These are phyloP conservation scores for Isaurus tuberculatus DNA, from an alignment of 92 coral and sea anemone species.

Conservation along the genomic window DNA sequence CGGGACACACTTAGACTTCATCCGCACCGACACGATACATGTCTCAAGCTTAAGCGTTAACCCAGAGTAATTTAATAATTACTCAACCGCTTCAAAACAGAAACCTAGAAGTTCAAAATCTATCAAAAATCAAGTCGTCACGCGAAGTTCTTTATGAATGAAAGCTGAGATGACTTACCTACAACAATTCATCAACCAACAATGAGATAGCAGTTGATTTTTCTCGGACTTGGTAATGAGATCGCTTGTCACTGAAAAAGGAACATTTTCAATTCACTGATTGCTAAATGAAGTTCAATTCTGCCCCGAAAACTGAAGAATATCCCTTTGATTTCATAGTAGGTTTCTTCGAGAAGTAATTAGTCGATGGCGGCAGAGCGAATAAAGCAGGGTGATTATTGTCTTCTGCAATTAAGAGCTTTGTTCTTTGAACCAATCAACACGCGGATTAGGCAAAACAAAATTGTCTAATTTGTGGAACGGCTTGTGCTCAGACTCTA, in stretches of 20 bases:
- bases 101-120: conserved; percentile 16
- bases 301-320: conserved; percentile 1
- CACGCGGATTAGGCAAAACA: conserved; percentile 19
- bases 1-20: conserved; percentile 36
- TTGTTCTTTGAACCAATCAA: conserved; percentile 42
- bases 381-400: conserved; percentile 40
- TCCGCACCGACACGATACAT: conserved; percentile 11
- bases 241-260: neutral
- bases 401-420: conserved; percentile 48
- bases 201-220: conserved; percentile 19
- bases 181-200: conserved; percentile 35
- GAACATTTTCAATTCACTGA: conserved; percentile 2
- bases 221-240: conserved; percentile 27
- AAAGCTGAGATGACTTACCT: conserved; percentile 7
- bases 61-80: neutral
- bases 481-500: conserved; percentile 25
- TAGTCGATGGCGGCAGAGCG: conserved; percentile 50
- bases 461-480: conserved; percentile 37
- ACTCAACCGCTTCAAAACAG: conserved; percentile 1
- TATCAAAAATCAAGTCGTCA: conserved; percentile 35
- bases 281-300: neutral
- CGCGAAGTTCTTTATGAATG: conserved; percentile 50
- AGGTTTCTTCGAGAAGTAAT: conserved; percentile 43
- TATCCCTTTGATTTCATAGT: conserved; percentile 28
- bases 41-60: neutral